Evolutionary conservation across 2,797 vertebrate genomes (phyloP).

Genomic region (Euphonia xanthogaster): DNA sequence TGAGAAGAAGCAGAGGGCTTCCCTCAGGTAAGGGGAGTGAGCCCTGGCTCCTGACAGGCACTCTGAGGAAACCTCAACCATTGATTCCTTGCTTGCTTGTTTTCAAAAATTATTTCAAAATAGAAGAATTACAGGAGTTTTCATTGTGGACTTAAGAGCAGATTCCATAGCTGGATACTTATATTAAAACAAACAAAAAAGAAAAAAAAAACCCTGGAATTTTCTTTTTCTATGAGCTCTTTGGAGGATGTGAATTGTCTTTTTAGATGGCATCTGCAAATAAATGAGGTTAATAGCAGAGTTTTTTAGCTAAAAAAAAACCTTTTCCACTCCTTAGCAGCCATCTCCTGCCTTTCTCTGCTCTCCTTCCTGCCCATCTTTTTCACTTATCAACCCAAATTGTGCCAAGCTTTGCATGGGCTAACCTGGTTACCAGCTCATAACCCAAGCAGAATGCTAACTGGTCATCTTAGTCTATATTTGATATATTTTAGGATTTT

Average conservation of each 20-base stretch:
- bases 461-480: not conserved
- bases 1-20: constrained; percentile 90
- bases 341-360: not conserved
- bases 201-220: not conserved
- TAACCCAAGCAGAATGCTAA: not conserved
- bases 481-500: not conserved
- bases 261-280: not conserved
- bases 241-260: not conserved
- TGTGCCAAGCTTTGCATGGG: not conserved
- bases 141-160: not conserved
- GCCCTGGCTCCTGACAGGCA: not conserved
- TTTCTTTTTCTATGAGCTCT: not conserved
- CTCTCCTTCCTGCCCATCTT: not conserved
- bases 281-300: not conserved
- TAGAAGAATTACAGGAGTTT: not conserved
- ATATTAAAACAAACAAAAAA: not conserved
- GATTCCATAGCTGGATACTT: not conserved
- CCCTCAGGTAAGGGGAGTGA: constrained; percentile 82
- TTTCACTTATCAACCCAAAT: not conserved
- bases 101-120: not conserved
- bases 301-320: not conserved
- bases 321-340: not conserved
- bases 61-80: not conserved
- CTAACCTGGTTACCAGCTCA: not conserved
- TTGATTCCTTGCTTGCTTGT: not conserved